Base-by-base conservation (phyloP, 2,113 vertebrate genomes). In the Pimephales promelas region DNA sequence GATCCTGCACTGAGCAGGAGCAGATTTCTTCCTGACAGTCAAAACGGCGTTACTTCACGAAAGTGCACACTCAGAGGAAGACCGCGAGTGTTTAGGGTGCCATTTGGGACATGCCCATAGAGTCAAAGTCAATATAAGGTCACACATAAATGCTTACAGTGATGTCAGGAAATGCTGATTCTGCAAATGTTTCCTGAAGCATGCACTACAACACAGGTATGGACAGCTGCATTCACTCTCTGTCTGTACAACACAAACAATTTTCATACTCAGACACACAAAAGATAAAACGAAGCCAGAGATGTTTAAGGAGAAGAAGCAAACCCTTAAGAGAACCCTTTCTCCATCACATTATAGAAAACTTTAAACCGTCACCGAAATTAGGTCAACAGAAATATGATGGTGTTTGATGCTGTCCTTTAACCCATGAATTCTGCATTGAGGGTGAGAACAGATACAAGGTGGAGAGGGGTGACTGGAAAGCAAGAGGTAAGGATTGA, bases 331-430 rank as follows among this genome's bases (percentile, higher is more conserved):
- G 16, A 56, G n/a, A 82, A 62, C 43, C 10, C 16, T 64, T 4
- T 62, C 11, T 31, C 13, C 52, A 80, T 74, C 49, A 11, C 13
- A 34, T 80, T 49, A 80, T 40, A 81, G 64, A 73, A 68, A 84
- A 78, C 16, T 77, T 79, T 5, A 54, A 31, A 73, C 5, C 20
- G 82, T 85, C 20, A 43, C 85, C 47, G 81, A 89, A 88, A 85
- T 20, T 47, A 26, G 59, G 73, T 83, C 74, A 74, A 57, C 83
- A 64, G 34, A 85, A 66, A 81, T 84, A 81, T 88, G 85, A 86
- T 77, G 82, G 71, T 43, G 45, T 84, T 83, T 79, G 84, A 71
- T 64, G 64, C 68, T 72, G 52, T 81, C 40, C 20, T 75, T 68
- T 10, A 2, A 62, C 45, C 20, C 26, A 79, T 87, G 87, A 89